Evolutionary conservation across 2,113 vertebrate genomes (phyloP), one percentile per base, ranked within the genome.

Genomic region (Lepidothrix coronata): DNA sequence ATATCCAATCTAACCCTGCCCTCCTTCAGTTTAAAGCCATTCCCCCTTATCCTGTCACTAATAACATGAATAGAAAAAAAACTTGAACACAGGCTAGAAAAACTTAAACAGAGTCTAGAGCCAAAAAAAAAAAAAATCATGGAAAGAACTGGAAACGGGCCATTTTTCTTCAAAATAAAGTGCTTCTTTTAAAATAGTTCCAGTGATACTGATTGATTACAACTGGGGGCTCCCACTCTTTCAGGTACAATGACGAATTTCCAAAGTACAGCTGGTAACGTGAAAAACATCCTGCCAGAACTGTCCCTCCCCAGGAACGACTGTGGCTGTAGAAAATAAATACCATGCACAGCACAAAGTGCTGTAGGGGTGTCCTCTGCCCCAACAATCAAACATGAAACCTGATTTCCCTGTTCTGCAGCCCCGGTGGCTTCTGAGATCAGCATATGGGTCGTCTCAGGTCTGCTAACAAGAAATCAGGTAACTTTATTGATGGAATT

Each of bases 221-320:
- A 37, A 18, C 0, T 44, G 63, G 19, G 37, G 28, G 31, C n/a
- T 89, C 66, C 52, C 59, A 48, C 59, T 54, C 51, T 37, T 59
- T 35, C 35, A 67, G 57, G 18, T 9, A 35, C 0, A 0, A 49
- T n/a, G n/a, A 43, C 62, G 49, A 1, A 85, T 54, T 77, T 61
- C 44, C 63, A 41, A 80, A 70, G 46, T 10, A 65, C 37, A 85
- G 58, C 13, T 55, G 66, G 41, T 35, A 33, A 70, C 14, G 46
- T 0, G 9, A n/a, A 93, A 84, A 88, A 25, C 5, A 6, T n/a
- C 15, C 68, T n/a, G 68, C 39, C 3, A 48, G 43, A 74, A 43
- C 9, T 48, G 54, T 25, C 35, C 54, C 30, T 30, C 28, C 59
- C 49, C 33, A 78, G 20, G 48, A 87, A 59, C 3, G 1, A 51